Percentiles rank a stretch among this genome's conserved stretches.
phyloP scores from a whole-genome alignment of 2,797 vertebrate genomes.

The Caiman crocodilus region DNA sequence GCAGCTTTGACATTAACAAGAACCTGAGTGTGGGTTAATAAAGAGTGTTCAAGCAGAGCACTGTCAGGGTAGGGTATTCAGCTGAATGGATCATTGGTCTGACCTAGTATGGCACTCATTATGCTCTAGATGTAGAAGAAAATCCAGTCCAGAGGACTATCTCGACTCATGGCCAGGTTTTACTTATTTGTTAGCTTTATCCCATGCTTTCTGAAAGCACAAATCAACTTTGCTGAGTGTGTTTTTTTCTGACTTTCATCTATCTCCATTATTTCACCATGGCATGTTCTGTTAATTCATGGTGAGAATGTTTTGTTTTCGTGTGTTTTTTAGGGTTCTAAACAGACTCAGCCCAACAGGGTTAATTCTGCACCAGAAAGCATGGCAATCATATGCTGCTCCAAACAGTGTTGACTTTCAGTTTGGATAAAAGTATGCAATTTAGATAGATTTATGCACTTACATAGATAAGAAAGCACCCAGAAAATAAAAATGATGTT shows the following conservation, averaged over 20 bases:
- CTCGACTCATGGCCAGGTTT: slow-evolving; percentile 2
- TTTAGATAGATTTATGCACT: background rate
- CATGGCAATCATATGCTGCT: slow-evolving; percentile 56
- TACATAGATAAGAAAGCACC: background rate
- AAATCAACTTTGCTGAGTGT: background rate
- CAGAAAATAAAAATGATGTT: slow-evolving; percentile 68
- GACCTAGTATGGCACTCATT: background rate
- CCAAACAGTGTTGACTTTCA: slow-evolving; percentile 47
- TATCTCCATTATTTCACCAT: slow-evolving; percentile 32
- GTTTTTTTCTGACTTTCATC: slow-evolving; percentile 37
- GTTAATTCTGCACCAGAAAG: slow-evolving; percentile 71
- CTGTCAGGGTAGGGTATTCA: too few species aligned
- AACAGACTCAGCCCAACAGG: slow-evolving; percentile 57
- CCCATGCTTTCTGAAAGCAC: background rate
- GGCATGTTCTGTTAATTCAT: slow-evolving; percentile 8
- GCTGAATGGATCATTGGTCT: too few species aligned
- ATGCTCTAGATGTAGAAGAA: background rate
- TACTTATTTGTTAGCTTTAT: background rate
- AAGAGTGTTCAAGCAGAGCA: too few species aligned
- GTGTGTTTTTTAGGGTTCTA: slow-evolving; percentile 17
- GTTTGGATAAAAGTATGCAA: background rate
- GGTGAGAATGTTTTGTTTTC: slow-evolving; percentile 18
- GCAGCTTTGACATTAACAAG: too few species aligned
- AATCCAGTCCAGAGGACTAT: slow-evolving; percentile 17
- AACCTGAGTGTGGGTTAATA: too few species aligned